Conservation (phyloP, 2,888 invertebrate genomes). For the Amphipoea lucens region DNA sequence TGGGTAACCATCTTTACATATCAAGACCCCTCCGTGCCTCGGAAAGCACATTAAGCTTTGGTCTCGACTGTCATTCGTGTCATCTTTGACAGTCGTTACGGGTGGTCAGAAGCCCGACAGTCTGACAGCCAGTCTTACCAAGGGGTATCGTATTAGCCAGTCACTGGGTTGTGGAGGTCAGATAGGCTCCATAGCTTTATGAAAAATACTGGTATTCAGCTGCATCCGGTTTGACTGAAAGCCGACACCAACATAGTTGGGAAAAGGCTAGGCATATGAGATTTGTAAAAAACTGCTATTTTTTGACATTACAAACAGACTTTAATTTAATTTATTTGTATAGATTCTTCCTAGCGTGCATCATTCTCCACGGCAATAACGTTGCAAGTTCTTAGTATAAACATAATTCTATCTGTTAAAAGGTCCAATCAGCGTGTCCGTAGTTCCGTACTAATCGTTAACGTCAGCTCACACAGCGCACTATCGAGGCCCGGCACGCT, state of each 20-base stretch:
- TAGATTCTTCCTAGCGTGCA: constrained; percentile 13
- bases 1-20: background rate
- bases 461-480: constrained; percentile 25
- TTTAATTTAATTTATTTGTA: background rate
- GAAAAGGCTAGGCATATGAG: background rate
- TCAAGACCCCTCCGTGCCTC: background rate
- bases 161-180: background rate
- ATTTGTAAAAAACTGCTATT: too few species aligned
- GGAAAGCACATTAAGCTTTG: background rate
- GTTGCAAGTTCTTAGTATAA: constrained; percentile 33
- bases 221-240: too few species aligned
- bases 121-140: background rate
- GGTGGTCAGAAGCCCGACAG: background rate
- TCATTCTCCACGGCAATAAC: constrained; percentile 27
- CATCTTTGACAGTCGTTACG: background rate
- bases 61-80: background rate
- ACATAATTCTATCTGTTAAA: constrained; percentile 53
- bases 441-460: constrained; percentile 54
- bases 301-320: too few species aligned
- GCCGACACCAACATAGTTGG: background rate
- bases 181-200: background rate
- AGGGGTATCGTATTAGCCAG: background rate
- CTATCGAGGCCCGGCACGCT: constrained; percentile 64
- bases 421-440: constrained; percentile 51
- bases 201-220: background rate